Evolutionary conservation across 2,888 invertebrate genomes (phyloP), one percentile per base, ranked within the genome.

Genomic region (Aelia acuminata): DNA sequence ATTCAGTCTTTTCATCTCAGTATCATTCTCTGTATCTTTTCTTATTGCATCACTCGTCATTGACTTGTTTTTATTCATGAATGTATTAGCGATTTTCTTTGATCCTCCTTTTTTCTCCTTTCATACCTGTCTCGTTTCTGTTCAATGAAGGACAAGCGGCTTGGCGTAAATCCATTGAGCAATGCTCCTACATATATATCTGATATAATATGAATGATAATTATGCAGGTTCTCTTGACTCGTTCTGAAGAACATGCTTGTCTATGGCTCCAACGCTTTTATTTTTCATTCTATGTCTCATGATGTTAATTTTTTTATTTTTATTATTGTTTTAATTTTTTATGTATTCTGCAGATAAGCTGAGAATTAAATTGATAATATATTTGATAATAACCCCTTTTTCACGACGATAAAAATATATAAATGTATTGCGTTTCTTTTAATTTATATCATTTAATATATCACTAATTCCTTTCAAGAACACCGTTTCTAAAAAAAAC

Each of bases 11-110:
- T 31, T 63, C 63, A 63, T 31, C 26, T 63, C 63, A 31, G 7
- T 63, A 63, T 63, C 63, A 63, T 63, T 31, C 11, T 63, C 63
- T 15, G 63, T 31, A 31, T 63, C 63, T 31, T 26, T 31, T 63
- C 63, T 63, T 31, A 63, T 31, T 63, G 31, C 63, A 63, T 63
- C 31, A 63, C 63, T 63, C n/a, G n/a, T 63, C 63, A 63, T 63
- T 63, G 20, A 63, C 26, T 63, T 63, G 7, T 63, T 63, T 63
- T 63, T 63, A 63, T 63, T 63, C 63, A 63, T 63, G 63, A 63
- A 63, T 63, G 63, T 31, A 31, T 63, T 31, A 26, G 15, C 13
- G 63, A 63, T 63, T 63, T 63, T 63, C 53, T 63, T 63, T 63
- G 15, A 63, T 63, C 31, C 63, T 63, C 4, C 31, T 63, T 63